phyloP scores from a whole-genome alignment of 2,113 vertebrate species.

The Pithys albifrons region DNA sequence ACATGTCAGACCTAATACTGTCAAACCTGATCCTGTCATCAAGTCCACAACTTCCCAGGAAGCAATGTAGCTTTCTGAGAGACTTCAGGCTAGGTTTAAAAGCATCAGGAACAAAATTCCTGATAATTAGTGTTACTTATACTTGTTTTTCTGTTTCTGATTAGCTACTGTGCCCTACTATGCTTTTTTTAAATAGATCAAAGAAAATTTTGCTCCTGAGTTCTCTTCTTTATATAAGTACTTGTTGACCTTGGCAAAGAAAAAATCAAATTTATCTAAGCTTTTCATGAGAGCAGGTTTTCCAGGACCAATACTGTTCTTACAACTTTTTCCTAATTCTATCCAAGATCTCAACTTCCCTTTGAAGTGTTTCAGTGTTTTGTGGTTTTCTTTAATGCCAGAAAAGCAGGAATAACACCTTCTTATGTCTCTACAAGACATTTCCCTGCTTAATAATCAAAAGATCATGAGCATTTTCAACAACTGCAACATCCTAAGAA shows the following conservation, averaged over 20 bases:
- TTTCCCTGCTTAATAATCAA: neutral
- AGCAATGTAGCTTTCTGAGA: neutral
- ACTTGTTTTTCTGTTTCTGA: neutral
- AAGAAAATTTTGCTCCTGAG: neutral
- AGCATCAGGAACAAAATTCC: neutral
- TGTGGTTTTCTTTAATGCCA: neutral
- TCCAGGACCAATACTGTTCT: neutral
- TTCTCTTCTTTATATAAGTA: neutral
- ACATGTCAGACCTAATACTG: neutral
- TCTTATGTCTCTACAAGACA: neutral
- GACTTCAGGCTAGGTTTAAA: neutral
- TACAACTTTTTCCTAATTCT: neutral
- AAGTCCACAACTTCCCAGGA: neutral
- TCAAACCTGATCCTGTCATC: neutral
- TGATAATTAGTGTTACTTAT: neutral
- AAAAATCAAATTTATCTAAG: neutral
- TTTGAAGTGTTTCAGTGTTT: slow-evolving; percentile 13
- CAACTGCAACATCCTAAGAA: neutral
- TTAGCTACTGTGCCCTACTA: neutral
- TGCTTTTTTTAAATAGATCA: neutral
- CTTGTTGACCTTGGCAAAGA: neutral
- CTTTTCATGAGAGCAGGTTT: neutral
- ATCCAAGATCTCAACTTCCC: neutral
- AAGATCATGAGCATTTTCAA: neutral
- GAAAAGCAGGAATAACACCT: neutral